Evolutionary conservation across 2,888 invertebrate genomes (phyloP), one percentile per base, ranked within the genome.

Genomic region (Perithous albicinctus): DNA sequence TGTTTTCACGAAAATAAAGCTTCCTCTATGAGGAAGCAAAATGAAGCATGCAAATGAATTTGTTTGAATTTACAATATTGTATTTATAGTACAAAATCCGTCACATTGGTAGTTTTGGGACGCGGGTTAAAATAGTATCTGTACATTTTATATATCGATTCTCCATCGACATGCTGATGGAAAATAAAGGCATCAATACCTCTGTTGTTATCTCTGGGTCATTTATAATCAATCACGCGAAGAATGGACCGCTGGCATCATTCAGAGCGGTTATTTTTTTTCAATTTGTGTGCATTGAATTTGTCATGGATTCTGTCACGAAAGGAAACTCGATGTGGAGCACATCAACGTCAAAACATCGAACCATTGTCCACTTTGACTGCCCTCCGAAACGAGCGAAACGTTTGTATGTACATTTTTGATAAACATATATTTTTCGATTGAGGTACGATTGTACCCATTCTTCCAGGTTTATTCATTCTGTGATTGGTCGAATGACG

Each of bases 271-370:
- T 56, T 56, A n/a, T 56, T 29, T 46, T n/a, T n/a, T 56, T 56
- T n/a, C n/a, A 56, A 56, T n/a, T 6, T 0, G 26, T 15, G 15
- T 29, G 15, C 7, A 32, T 29, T 29, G 56, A 32, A 56, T 32
- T 56, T 32, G 56, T 29, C 12, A 56, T 32, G 15, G n/a, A 29
- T 26, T 56, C 32, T n/a, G n/a, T 56, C 54, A 54, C 43, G 43
- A 48, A 10, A 7, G 8, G 48, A 2, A 20, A 48, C 18, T 8
- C 56, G 32, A 2, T 15, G n/a, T 15, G 29, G 1, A 15, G 59
- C 59, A 18, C 29, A n/a, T 59, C 32, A 59, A 59, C 15, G 32
- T n/a, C 6, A 18, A 35, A 59, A 32, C 32, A 32, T 35, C 35
- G 32, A 35, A 32, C 35, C n/a, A 59, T 15, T 35, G 32, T 8